Percentiles rank a stretch among this genome's conserved stretches.
phyloP scores from a whole-genome alignment of 2,113 vertebrate genomes.

The Podarcis cretensis region DNA sequence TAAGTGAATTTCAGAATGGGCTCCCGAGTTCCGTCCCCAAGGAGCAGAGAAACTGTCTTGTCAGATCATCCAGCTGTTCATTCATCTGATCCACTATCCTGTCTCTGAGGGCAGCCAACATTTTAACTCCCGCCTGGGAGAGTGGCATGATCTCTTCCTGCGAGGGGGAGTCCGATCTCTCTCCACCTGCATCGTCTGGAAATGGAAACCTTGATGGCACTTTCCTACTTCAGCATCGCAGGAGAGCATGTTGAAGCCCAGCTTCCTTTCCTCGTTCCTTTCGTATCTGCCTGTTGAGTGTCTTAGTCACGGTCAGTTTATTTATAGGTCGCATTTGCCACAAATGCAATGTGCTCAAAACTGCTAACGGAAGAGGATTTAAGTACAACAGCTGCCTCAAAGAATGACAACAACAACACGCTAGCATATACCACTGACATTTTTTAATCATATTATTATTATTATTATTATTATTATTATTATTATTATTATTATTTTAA shows the following conservation, averaged over 20 bases:
- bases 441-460: no score
- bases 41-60: constrained; percentile 23
- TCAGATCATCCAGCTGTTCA: constrained; percentile 27
- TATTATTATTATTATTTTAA: no score
- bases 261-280: not conserved
- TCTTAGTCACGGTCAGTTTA: not conserved
- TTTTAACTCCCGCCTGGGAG: constrained; percentile 28
- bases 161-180: not conserved
- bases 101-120: constrained; percentile 13
- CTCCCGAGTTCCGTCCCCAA: not conserved
- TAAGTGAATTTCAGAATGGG: constrained; percentile 1
- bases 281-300: not conserved
- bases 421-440: no score
- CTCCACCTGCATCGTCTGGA: constrained; percentile 27
- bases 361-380: not conserved
- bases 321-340: not conserved
- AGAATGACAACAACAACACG: no score
- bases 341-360: not conserved
- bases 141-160: constrained; percentile 29
- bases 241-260: not conserved
- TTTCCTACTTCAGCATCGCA: constrained; percentile 3
- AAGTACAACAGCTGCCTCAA: not conserved
- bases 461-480: no score
- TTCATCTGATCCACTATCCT: constrained; percentile 12
- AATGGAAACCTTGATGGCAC: constrained; percentile 24